A percentile compares a stretch with the other conserved stretches of the same genome.
Conservation (phyloP, 1,140 invertebrate genomes). For the Grapholita molesta region DNA sequence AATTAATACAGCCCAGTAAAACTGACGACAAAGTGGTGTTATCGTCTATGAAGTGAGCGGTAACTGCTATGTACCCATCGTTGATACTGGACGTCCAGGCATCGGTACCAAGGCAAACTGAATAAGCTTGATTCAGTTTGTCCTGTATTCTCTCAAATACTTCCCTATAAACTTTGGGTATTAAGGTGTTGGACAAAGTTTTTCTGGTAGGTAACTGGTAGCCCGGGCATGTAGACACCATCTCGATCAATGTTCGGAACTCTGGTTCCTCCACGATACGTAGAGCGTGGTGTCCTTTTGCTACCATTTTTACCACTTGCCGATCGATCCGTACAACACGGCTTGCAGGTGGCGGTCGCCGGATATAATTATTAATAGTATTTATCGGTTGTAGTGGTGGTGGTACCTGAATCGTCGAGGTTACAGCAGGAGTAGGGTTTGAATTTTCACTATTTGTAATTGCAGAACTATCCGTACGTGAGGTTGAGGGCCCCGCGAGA, state of each 20-base stretch:
- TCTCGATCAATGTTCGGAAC: constrained; percentile 31
- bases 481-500: no score
- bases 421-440: not conserved
- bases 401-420: not conserved
- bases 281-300: constrained; percentile 37
- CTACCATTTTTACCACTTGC: constrained; percentile 36
- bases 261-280: constrained; percentile 40
- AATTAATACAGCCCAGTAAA: constrained; percentile 28
- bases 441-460: not conserved
- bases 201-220: constrained; percentile 37
- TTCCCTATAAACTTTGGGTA: constrained; percentile 31
- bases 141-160: constrained; percentile 20
- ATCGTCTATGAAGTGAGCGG: constrained; percentile 34
- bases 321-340: constrained; percentile 26
- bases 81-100: constrained; percentile 34
- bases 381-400: constrained; percentile 1
- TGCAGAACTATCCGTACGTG: not conserved
- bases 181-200: constrained; percentile 31
- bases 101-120: constrained; percentile 32
- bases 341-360: constrained; percentile 8
- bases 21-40: constrained; percentile 19
- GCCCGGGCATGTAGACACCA: constrained; percentile 29
- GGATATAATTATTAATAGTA: constrained; percentile 12
- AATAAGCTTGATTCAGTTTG: constrained; percentile 21
- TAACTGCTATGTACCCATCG: constrained; percentile 32